phyloP scores from a whole-genome alignment of 2,113 vertebrate genomes.

The Plotosus lineatus region DNA sequence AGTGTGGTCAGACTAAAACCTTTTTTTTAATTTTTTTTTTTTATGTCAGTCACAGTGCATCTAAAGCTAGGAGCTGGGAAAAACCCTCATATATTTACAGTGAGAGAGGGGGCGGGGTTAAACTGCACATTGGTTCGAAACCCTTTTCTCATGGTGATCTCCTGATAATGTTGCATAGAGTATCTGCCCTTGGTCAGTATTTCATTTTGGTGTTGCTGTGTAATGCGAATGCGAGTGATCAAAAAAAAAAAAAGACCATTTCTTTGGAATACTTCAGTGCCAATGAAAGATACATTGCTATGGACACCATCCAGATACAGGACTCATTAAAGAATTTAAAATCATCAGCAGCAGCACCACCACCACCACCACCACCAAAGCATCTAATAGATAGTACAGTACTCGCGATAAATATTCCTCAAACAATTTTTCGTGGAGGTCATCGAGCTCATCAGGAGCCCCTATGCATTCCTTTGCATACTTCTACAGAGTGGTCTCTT shows the following conservation, averaged over 20 bases:
- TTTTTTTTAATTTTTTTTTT: too few species aligned
- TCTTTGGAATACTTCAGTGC: neutral
- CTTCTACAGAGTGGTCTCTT: neutral
- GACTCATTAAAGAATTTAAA: neutral
- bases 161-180: neutral
- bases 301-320: neutral
- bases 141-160: neutral
- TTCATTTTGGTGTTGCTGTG: neutral
- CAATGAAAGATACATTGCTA: too few species aligned
- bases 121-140: neutral
- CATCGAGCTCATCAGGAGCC: neutral
- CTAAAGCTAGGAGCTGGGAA: neutral
- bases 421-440: neutral
- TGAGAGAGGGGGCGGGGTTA: neutral
- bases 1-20: neutral
- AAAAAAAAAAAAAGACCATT: neutral
- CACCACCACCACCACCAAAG: neutral
- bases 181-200: neutral
- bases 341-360: too few species aligned
- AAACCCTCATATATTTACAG: neutral
- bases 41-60: neutral
- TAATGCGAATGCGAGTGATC: neutral
- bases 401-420: too few species aligned
- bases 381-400: neutral
- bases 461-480: neutral